Base-by-base conservation (phyloP, 92 coral and sea anemone species). In the Epizoanthus scotinus region DNA sequence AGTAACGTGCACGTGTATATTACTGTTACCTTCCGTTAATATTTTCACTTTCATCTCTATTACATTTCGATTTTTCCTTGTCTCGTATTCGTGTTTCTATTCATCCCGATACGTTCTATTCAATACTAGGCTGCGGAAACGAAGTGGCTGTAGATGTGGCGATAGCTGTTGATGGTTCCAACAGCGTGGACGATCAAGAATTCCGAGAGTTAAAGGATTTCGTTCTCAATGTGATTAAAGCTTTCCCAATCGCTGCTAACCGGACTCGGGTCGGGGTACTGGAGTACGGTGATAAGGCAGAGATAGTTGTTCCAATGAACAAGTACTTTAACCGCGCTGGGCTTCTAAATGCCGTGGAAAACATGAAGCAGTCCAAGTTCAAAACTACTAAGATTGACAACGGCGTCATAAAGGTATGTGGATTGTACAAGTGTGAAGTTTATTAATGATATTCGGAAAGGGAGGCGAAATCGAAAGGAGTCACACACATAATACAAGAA, bases 111-210 rank as follows among this genome's bases (percentile, higher is more conserved):
- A 47, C 12, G 18, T 25, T 40, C 15, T 58, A 58, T 1, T 20
- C 21, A 4, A 9, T n/a, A 27, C 18, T 20, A 90, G 97, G 86
- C 38, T 92, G 97, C 68, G 90, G 94, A 14, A 38, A 69, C 24
- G 57, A 79, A 20, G 71, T 85, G 6, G 71, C 69, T 12, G 68
- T 87, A 9, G 99, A 95, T 69, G 63, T 95, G 3, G 99, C 96
- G 34, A 84, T 95, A 24, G 99, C 94, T 4, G 75, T 95, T 13
- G 99, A 95, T 71, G 99, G 98, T 47, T 91, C 99, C 17, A 84
- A 54, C 8, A 91, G 98, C 68, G 95, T 95, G 17, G 73, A 85
- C 69, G 57, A 49, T 63, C 74, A 92, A 17, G 97, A 92, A 56
- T 92, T 87, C 85, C 85, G 94, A 19, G 84, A 82, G 12, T 73